These are phyloP conservation scores for Ormyrus pomaceus DNA, from an alignment of 2,888 invertebrate genomes.

Conservation along the genomic window DNA sequence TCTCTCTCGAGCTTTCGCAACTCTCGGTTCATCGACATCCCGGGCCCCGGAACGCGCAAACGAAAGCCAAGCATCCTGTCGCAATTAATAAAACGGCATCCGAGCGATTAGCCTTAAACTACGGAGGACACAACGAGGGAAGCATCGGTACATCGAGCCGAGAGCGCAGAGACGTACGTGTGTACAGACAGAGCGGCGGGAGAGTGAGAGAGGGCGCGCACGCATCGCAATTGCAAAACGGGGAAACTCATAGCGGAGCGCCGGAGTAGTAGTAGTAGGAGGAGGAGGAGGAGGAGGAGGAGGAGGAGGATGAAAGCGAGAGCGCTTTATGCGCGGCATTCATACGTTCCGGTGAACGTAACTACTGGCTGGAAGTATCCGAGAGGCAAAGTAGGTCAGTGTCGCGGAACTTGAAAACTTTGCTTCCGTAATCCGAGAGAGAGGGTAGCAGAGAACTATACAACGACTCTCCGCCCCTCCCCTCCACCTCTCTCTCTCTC, in stretches of 20 bases:
- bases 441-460: conserved; percentile 56
- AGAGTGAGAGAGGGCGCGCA: conserved; percentile 24
- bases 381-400: conserved; percentile 74
- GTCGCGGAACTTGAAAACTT: conserved; percentile 76
- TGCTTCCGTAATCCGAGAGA: conserved; percentile 74
- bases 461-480: conserved; percentile 56
- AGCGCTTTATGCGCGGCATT: conserved; percentile 71
- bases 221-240: conserved; percentile 55
- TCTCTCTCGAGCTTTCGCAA: too few species aligned
- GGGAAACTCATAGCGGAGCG: conserved; percentile 56
- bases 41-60: too few species aligned
- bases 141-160: background rate
- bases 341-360: conserved; percentile 72
- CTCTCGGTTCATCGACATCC: too few species aligned
- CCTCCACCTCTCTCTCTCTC: conserved; percentile 26
- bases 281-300: conserved; percentile 44
- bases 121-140: background rate
- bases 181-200: background rate
- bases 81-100: too few species aligned
- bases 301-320: conserved; percentile 68
- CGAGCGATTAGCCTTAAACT: background rate
- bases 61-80: too few species aligned
- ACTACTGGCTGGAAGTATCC: conserved; percentile 70
- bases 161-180: conserved; percentile 1
- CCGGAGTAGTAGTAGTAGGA: conserved; percentile 53